A percentile compares a stretch with the other conserved stretches of the same genome.
phyloP scores from a whole-genome alignment of 2,797 vertebrate species.

The Argyrosomus regius region DNA sequence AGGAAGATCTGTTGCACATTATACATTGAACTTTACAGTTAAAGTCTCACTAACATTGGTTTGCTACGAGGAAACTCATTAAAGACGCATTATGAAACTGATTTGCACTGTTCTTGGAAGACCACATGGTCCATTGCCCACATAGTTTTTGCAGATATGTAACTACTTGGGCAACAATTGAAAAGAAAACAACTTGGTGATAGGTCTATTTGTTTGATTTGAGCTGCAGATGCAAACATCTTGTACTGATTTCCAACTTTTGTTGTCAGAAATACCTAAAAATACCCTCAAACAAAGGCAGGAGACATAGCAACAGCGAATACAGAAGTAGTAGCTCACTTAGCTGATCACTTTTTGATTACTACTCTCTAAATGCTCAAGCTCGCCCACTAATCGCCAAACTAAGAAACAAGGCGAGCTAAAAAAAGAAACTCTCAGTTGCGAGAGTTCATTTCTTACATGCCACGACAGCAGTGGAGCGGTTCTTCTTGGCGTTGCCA shows the following conservation, averaged over 20 bases:
- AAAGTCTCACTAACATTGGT: no score
- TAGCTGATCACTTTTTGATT: background rate
- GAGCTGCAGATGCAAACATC: background rate
- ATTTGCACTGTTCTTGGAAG: background rate
- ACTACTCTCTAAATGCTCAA: background rate
- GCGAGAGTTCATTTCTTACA: constrained; percentile 83
- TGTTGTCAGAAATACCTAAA: no score
- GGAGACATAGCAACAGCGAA: background rate
- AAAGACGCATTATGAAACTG: background rate
- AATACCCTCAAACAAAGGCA: background rate
- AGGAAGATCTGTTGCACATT: background rate
- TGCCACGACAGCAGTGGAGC: constrained; percentile 87
- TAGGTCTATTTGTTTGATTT: no score
- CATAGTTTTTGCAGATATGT: background rate
- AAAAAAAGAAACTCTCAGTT: background rate
- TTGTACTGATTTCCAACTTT: background rate
- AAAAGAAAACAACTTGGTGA: background rate
- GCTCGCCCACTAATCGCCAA: background rate
- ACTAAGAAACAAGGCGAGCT: background rate
- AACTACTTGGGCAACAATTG: background rate
- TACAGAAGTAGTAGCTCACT: no score
- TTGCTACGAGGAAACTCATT: background rate
- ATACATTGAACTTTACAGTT: background rate
- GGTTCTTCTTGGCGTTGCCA: constrained; percentile 92
- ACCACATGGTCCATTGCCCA: background rate